Base-by-base conservation (phyloP, 2,888 invertebrate genomes). In the Acrobeloides nanus region DNA sequence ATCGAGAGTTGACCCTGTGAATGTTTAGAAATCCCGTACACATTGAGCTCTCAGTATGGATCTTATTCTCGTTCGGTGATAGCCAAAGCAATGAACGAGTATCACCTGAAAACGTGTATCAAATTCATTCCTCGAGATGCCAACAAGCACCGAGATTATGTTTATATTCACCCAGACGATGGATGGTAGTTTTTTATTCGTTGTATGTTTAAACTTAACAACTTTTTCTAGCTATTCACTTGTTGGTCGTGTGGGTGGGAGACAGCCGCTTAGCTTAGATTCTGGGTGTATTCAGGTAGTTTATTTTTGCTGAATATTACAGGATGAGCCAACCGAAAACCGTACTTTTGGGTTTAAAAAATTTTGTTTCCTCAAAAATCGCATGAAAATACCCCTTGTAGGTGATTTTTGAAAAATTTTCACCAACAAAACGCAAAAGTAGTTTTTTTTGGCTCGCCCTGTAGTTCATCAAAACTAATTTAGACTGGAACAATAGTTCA, bases 121-220 rank as follows among this genome's bases (percentile, higher is more conserved):
- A 37, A 45, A 15, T 64, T 64, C 39, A 55, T 64, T 15, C 43
- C 63, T 1, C 35, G 63, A 1, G 57, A 61, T 27, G 27, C 50
- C 17, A 26, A 37, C 6, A 41, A 35, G 24, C 68, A 71, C 32
- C 44, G 53, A 4, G 79, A 81, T 65, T 83, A 81, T 72, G 74
- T 84, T 3, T 75, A 77, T 21, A 77, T 83, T 49, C 78, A 80
- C 64, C 74, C 75, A 7, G 75, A 75, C 32, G 76, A 81, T 0
- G 82, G 85, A 12, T 85, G 85, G 70, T 84, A 84, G 81, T 84
- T 84, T 0, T 83, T 82, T 60, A 83, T 29, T 12, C 12, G 31
- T 15, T 29, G n/a, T 29, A 8, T 29, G 31, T 10, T 10, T 29
- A 12, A 12, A 29, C 12, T 29, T 15, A 29, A 15, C 31, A 8